These are phyloP conservation scores for Gymnocephalus cernua DNA, from an alignment of 2,113 vertebrate species.

Conservation along the genomic window DNA sequence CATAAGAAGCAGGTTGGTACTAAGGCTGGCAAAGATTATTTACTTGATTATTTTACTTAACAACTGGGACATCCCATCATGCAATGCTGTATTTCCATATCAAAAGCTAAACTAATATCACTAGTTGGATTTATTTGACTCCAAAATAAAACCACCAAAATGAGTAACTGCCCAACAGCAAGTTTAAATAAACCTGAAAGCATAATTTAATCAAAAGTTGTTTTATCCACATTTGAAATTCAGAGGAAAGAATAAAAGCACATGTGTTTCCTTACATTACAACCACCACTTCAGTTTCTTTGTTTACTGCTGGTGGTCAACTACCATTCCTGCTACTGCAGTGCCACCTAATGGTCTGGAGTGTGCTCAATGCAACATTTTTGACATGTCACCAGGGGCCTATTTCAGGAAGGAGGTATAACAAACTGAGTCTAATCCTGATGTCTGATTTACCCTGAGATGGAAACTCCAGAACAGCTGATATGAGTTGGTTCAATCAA, in stretches of 20 bases:
- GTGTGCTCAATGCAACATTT: too few species aligned
- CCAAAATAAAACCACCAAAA: neutral
- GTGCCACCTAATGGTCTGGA: neutral
- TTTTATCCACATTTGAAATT: neutral
- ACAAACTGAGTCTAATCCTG: too few species aligned
- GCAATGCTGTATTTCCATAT: neutral
- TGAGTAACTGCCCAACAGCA: neutral
- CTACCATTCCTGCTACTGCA: neutral
- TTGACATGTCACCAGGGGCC: too few species aligned
- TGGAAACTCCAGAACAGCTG: too few species aligned
- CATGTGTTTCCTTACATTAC: neutral
- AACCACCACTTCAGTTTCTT: constrained; percentile 1
- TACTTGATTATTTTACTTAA: neutral
- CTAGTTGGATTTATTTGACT: neutral
- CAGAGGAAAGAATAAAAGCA: neutral
- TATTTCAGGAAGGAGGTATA: too few species aligned
- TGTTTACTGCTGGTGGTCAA: neutral
- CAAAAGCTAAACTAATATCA: neutral
- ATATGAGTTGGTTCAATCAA: too few species aligned
- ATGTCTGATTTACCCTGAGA: too few species aligned
- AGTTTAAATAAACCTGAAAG: neutral
- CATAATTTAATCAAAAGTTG: neutral
- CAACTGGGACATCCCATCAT: neutral
- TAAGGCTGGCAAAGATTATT: neutral
- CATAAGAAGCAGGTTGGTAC: rapidly evolving